Evolutionary conservation across 1,140 invertebrate species (phyloP).

Genomic region (Aphidius gifuensis): DNA sequence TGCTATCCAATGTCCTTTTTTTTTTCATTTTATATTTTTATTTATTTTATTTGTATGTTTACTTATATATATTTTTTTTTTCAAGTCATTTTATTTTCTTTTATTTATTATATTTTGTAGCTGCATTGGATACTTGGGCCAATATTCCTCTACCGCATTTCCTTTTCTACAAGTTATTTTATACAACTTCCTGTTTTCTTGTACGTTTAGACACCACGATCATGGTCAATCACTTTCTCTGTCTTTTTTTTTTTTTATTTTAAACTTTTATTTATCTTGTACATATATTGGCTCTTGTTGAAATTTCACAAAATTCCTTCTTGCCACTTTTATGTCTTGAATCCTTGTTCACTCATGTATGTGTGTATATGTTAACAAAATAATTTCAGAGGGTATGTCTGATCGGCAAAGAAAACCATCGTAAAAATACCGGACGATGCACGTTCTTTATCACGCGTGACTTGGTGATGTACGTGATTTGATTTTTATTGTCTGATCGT

Average conservation of each 20-base stretch:
- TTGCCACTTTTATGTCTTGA: too few species aligned
- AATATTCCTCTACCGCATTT: conserved; percentile 16
- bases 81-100: background rate
- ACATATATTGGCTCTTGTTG: too few species aligned
- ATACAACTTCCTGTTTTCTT: too few species aligned
- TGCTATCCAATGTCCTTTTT: conserved; percentile 20
- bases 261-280: too few species aligned
- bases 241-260: too few species aligned
- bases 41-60: background rate
- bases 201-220: too few species aligned
- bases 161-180: conserved; percentile 5
- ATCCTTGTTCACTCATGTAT: too few species aligned
- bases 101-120: conserved; percentile 3
- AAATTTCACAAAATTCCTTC: too few species aligned
- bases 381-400: background rate
- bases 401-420: conserved; percentile 16
- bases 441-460: conserved; percentile 32
- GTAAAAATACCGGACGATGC: conserved; percentile 17
- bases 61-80: conserved; percentile 2
- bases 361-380: too few species aligned
- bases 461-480: conserved; percentile 28
- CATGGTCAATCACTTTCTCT: too few species aligned
- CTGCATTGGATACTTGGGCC: conserved; percentile 13
- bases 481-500: conserved; percentile 24
- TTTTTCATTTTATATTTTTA: background rate